Evolutionary conservation across 2,113 vertebrate species (phyloP).

Genomic region (Pogona vitticeps): DNA sequence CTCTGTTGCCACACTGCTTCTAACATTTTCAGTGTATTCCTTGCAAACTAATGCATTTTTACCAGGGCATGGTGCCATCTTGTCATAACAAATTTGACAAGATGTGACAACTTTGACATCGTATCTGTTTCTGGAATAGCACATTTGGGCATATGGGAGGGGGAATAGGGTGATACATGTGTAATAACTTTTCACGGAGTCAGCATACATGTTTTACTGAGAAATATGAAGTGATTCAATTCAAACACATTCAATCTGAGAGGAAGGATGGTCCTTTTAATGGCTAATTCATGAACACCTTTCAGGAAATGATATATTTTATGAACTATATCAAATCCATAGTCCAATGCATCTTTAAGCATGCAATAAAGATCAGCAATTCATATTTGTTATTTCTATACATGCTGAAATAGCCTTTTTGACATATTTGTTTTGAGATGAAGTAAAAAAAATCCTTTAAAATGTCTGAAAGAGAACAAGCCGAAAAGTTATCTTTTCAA

Average conservation of each 20-base stretch:
- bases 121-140: not conserved
- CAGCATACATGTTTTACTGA: slow-evolving; percentile 20
- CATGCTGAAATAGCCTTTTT: slow-evolving; percentile 2
- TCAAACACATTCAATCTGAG: slow-evolving; percentile 7
- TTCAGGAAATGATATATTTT: slow-evolving; percentile 30
- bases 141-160: slow-evolving; percentile 1
- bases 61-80: not conserved
- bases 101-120: not conserved
- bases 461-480: no score
- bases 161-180: not conserved
- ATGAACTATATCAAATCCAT: slow-evolving; percentile 30
- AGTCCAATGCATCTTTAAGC: not conserved
- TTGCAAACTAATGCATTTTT: not conserved
- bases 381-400: slow-evolving; percentile 20
- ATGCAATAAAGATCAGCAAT: slow-evolving; percentile 20
- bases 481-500: no score
- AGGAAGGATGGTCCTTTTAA: slow-evolving; percentile 8
- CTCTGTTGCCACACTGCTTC: not conserved
- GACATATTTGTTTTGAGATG: slow-evolving; percentile 10
- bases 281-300: slow-evolving; percentile 36
- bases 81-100: slow-evolving; percentile 31
- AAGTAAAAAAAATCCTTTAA: no score
- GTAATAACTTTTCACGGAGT: not conserved
- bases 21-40: not conserved
- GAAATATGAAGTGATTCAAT: slow-evolving; percentile 34